Conservation (phyloP, 1,140 invertebrate genomes). For the Triops longicaudatus region DNA sequence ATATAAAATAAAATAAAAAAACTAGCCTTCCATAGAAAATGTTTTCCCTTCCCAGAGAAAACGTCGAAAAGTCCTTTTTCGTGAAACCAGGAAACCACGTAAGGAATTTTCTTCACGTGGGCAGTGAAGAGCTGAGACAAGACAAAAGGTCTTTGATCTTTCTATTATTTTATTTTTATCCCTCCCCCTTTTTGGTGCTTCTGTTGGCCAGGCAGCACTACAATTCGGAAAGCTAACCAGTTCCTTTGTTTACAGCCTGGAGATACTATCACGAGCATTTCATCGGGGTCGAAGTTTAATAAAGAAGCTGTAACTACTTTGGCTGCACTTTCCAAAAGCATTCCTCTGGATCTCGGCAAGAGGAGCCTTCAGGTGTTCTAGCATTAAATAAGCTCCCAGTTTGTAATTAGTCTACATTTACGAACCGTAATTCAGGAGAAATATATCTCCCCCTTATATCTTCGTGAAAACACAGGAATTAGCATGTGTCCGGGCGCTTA, state of each 20-base stretch:
- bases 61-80: no score
- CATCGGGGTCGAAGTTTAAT: not conserved
- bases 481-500: not conserved
- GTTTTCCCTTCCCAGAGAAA: no score
- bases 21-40: no score
- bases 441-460: not conserved
- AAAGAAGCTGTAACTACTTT: not conserved
- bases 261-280: not conserved
- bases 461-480: not conserved
- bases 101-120: no score
- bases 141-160: no score
- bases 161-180: no score
- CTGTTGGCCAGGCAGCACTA: not conserved
- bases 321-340: not conserved
- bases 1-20: no score
- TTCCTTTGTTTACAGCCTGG: not conserved
- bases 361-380: not conserved
- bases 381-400: not conserved
- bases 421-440: not conserved
- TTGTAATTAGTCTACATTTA: not conserved
- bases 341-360: not conserved
- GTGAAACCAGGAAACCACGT: no score
- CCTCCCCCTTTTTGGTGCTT: not conserved
- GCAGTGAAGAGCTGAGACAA: no score
- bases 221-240: not conserved